A percentile compares a stretch with the other conserved stretches of the same genome.
Evolutionary conservation across 1,140 invertebrate genomes (phyloP).

Genomic region (Vollenhovia emeryi): DNA sequence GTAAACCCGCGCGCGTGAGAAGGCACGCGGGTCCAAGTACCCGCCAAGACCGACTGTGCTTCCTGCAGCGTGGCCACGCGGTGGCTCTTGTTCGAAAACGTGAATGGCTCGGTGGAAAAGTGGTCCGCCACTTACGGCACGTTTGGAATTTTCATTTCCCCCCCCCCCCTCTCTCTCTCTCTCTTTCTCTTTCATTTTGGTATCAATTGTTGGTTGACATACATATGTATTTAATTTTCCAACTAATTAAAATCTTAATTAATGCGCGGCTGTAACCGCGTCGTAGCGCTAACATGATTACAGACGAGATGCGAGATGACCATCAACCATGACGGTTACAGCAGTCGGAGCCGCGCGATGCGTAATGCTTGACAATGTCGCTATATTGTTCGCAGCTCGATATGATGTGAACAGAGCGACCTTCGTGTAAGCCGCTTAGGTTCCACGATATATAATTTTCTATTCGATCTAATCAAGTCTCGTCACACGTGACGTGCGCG

Average conservation of each 20-base stretch:
- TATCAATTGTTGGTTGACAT: constrained; percentile 4
- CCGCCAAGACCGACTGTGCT: constrained; percentile 32
- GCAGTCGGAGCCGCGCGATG: constrained; percentile 1
- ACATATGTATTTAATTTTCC: constrained; percentile 22
- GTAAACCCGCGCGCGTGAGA: constrained; percentile 62
- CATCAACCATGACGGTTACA: constrained; percentile 42
- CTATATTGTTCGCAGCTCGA: not conserved
- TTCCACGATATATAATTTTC: not conserved
- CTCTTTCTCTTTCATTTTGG: not conserved
- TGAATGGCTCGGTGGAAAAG: not conserved
- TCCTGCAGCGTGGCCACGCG: constrained; percentile 3
- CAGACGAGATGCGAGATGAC: constrained; percentile 31
- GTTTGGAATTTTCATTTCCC: not conserved
- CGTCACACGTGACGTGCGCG: not conserved
- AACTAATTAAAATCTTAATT: constrained; percentile 54
- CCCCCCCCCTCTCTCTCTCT: not conserved
- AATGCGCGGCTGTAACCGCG: constrained; percentile 21
- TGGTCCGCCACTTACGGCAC: not conserved
- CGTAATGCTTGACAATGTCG: constrained; percentile 22
- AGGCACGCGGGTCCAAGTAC: constrained; percentile 34
- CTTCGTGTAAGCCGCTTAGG: not conserved
- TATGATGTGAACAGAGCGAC: not conserved
- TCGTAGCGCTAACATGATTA: constrained; percentile 44
- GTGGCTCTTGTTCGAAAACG: not conserved
- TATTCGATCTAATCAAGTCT: not conserved